phyloP scores from a whole-genome alignment of 2,888 invertebrate species.

The Sarcophaga subvicina region DNA sequence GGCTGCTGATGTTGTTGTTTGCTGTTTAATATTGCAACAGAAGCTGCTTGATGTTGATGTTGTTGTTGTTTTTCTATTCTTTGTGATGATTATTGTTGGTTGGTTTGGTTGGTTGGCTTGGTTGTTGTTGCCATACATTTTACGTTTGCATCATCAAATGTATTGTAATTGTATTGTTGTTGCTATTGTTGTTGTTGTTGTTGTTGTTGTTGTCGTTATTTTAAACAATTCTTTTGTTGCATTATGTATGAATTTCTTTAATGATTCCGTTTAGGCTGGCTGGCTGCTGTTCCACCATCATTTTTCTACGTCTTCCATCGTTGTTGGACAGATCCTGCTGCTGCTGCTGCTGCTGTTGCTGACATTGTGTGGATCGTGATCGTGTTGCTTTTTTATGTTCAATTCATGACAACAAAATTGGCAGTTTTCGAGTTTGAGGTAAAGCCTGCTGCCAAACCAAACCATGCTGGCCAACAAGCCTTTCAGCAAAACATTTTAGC shows the following conservation, averaged over 20 bases:
- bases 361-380: constrained; percentile 61
- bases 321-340: constrained; percentile 14
- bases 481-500: neutral
- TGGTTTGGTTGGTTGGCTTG: neutral
- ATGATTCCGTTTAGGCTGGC: constrained; percentile 39
- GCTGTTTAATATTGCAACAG: too few species aligned
- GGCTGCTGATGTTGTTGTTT: too few species aligned
- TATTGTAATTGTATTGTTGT: neutral
- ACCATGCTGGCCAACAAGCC: neutral
- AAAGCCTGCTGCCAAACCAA: constrained; percentile 45
- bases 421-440: constrained; percentile 66
- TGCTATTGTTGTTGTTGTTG: constrained; percentile 27
- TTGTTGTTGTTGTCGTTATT: constrained; percentile 33
- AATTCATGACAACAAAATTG: constrained; percentile 70
- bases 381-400: constrained; percentile 65
- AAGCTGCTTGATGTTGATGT: constrained; percentile 23
- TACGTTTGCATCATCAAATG: neutral
- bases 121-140: neutral
- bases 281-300: constrained; percentile 12
- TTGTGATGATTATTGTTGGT: too few species aligned
- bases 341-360: constrained; percentile 13
- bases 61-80: constrained; percentile 9
- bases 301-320: neutral
- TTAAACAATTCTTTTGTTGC: constrained; percentile 62
- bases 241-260: constrained; percentile 65